Percentiles rank a stretch among this genome's conserved stretches.
Conservation (phyloP, 2,797 vertebrate species). For the Pygocentrus nattereri region DNA sequence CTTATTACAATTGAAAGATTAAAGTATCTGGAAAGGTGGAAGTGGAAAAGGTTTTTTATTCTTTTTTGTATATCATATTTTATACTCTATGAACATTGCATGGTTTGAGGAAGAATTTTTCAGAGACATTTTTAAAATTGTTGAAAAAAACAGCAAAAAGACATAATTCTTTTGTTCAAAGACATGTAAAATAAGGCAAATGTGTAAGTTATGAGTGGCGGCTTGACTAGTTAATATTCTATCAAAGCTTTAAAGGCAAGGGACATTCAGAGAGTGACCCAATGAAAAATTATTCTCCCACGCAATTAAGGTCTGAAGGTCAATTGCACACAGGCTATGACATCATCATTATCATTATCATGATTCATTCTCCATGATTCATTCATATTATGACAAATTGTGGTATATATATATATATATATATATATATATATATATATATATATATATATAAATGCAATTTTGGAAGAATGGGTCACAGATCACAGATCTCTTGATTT, state of each 20-base stretch:
- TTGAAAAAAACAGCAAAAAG: background rate
- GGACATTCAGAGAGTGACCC: background rate
- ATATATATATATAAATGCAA: too few species aligned
- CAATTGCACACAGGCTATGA: background rate
- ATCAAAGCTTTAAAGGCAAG: background rate
- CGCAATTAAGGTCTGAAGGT: constrained; percentile 13
- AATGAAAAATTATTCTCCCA: background rate
- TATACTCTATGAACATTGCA: too few species aligned
- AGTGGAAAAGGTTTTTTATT: too few species aligned
- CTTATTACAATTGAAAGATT: too few species aligned
- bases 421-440: too few species aligned
- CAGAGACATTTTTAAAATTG: too few species aligned
- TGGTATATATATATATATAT: too few species aligned
- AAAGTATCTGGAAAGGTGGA: too few species aligned
- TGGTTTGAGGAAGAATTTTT: background rate
- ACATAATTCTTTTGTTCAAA: background rate
- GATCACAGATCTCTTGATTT: too few species aligned
- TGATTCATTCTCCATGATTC: background rate
- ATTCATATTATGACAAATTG: background rate
- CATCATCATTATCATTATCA: background rate
- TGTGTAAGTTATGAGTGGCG: background rate
- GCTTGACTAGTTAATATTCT: background rate
- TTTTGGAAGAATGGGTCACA: too few species aligned
- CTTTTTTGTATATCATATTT: too few species aligned
- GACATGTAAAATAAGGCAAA: background rate